These are phyloP conservation scores for Euleptes europaea DNA, from an alignment of 2,113 vertebrate species.

Conservation along the genomic window DNA sequence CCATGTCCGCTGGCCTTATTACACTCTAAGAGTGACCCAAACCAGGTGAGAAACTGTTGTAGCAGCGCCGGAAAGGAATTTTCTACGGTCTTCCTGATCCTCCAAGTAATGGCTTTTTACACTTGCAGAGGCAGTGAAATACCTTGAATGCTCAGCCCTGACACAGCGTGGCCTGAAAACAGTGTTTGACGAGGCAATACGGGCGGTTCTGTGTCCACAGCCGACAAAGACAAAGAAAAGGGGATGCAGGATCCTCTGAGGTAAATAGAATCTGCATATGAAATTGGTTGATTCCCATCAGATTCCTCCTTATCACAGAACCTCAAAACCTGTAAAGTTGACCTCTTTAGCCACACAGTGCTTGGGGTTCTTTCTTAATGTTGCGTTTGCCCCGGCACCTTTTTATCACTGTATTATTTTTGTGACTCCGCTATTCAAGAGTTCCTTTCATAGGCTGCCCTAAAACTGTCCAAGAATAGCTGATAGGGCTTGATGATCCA, in stretches of 20 bases:
- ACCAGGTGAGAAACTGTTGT: too few species aligned
- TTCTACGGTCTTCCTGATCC: neutral
- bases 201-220: slow-evolving; percentile 88
- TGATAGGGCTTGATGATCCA: neutral
- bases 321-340: neutral
- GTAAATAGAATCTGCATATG: slow-evolving; percentile 49
- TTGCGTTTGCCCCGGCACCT: neutral
- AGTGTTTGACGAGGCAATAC: slow-evolving; percentile 91
- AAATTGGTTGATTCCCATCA: neutral
- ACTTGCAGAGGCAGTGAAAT: slow-evolving; percentile 85
- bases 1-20: neutral
- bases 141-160: slow-evolving; percentile 91
- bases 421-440: neutral
- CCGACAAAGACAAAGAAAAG: slow-evolving; percentile 82
- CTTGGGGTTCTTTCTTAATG: neutral
- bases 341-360: neutral
- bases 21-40: neutral
- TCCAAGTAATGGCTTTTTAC: neutral
- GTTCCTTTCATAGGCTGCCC: neutral
- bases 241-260: slow-evolving; percentile 80
- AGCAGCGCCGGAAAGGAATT: neutral
- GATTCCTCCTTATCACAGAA: neutral
- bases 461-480: neutral
- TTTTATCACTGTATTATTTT: neutral
- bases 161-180: slow-evolving; percentile 91